A percentile compares a stretch with the other conserved stretches of the same genome.
phyloP scores from a whole-genome alignment of 2,113 vertebrate species.

The Ammodytes marinus region DNA sequence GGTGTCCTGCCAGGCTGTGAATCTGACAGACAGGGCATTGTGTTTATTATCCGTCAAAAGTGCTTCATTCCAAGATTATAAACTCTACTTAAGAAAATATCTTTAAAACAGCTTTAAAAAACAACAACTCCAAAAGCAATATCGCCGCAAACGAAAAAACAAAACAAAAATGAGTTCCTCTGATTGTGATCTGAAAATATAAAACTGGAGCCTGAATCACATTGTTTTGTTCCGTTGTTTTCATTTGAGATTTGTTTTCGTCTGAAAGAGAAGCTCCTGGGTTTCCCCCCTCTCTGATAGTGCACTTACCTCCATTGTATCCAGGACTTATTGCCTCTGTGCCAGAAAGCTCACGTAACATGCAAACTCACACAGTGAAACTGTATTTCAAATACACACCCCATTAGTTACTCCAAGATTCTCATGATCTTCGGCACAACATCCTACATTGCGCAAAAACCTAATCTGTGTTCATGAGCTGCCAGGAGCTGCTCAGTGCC shows the following conservation, averaged over 20 bases:
- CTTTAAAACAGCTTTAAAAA: not conserved
- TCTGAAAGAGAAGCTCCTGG: not conserved
- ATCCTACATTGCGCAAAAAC: slow-evolving; percentile 29
- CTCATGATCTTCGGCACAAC: slow-evolving; percentile 27
- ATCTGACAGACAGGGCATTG: slow-evolving; percentile 10
- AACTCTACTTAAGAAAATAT: not conserved
- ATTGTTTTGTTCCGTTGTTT: not conserved
- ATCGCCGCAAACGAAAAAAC: not conserved
- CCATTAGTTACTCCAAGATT: slow-evolving; percentile 28
- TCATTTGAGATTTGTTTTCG: not conserved
- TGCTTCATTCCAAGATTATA: not conserved
- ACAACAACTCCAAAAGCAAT: not conserved
- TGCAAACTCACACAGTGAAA: not conserved
- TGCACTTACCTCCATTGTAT: slow-evolving; percentile 7
- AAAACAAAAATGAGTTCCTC: not conserved
- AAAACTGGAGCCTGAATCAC: slow-evolving; percentile 6
- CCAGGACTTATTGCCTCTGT: not conserved
- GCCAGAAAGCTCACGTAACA: not conserved
- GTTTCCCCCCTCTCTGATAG: not conserved
- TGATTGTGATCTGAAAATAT: slow-evolving; percentile 3
- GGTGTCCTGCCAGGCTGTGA: slow-evolving; percentile 28
- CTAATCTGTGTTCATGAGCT: slow-evolving; percentile 32
- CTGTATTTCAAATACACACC: slow-evolving; percentile 22
- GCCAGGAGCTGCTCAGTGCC: slow-evolving; percentile 30
- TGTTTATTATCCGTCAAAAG: slow-evolving; percentile 1